phyloP scores from a whole-genome alignment of 2,888 invertebrate species.

The Philereme transversata region DNA sequence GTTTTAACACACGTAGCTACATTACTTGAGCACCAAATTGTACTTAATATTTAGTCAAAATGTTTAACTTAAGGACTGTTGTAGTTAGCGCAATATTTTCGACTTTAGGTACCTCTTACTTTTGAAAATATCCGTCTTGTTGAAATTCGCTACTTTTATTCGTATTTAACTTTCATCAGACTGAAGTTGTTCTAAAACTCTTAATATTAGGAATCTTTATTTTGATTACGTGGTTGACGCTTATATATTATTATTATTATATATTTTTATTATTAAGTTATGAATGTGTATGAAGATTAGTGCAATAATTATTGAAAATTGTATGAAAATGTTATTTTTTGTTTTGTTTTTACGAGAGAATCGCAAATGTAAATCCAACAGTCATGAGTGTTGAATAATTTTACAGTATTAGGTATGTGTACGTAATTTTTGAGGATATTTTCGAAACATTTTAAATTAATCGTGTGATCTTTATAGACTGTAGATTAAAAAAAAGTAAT shows the following conservation, averaged over 20 bases:
- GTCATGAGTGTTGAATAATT: slow-evolving; percentile 63
- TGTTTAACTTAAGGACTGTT: slow-evolving; percentile 63
- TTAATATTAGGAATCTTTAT: slow-evolving; percentile 60
- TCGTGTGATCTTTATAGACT: slow-evolving; percentile 75
- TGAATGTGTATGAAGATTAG: slow-evolving; percentile 74
- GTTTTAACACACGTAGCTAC: slow-evolving; percentile 71
- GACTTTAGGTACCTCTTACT: slow-evolving; percentile 57
- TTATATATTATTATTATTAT: slow-evolving; percentile 81
- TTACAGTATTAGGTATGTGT: slow-evolving; percentile 77
- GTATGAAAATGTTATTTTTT: slow-evolving; percentile 79
- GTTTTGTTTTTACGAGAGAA: slow-evolving; percentile 65
- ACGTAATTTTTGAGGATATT: slow-evolving; percentile 61
- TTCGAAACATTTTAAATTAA: slow-evolving; percentile 58
- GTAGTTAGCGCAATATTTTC: slow-evolving; percentile 65
- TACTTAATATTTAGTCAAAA: slow-evolving; percentile 84
- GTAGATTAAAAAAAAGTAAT: slow-evolving; percentile 70
- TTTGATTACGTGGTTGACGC: slow-evolving; percentile 67
- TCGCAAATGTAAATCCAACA: slow-evolving; percentile 63
- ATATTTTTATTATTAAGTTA: slow-evolving; percentile 83
- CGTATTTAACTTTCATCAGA: slow-evolving; percentile 72
- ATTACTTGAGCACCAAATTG: slow-evolving; percentile 83
- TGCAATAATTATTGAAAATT: slow-evolving; percentile 82
- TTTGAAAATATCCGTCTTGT: slow-evolving; percentile 53
- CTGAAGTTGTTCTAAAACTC: slow-evolving; percentile 77
- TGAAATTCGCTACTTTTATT: slow-evolving; percentile 58